phyloP scores from a whole-genome alignment of 2,113 vertebrate genomes.

The Limanda limanda region DNA sequence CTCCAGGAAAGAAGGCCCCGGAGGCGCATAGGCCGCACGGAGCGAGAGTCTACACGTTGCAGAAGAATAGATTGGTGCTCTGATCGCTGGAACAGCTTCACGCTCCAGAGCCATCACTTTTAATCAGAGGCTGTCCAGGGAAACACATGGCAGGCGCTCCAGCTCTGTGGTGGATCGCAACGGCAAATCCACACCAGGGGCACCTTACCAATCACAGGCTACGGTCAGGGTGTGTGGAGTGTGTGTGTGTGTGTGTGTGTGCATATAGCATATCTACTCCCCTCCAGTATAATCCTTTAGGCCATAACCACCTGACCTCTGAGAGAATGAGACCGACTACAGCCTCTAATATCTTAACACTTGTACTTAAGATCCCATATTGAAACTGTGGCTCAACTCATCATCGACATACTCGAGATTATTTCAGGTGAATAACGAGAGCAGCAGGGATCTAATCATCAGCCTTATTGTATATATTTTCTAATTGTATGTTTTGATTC shows the following conservation, averaged over 20 bases:
- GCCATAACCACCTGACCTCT: slow-evolving; percentile 70
- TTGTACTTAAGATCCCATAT: slow-evolving; percentile 40
- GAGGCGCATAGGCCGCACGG: slow-evolving; percentile 56
- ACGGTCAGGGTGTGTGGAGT: slow-evolving; percentile 40
- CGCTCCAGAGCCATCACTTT: slow-evolving; percentile 81
- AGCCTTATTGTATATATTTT: not conserved
- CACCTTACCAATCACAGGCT: slow-evolving; percentile 63
- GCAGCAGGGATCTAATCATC: not conserved
- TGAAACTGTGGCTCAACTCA: slow-evolving; percentile 23
- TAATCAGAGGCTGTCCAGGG: slow-evolving; percentile 76
- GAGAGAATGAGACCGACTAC: slow-evolving; percentile 41
- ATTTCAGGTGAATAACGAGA: slow-evolving; percentile 16
- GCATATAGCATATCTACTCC: slow-evolving; percentile 52
- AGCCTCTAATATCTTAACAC: slow-evolving; percentile 34
- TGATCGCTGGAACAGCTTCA: slow-evolving; percentile 74
- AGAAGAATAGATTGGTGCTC: slow-evolving; percentile 73
- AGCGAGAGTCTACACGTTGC: slow-evolving; percentile 62
- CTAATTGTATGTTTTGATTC: not conserved
- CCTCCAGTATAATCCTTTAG: slow-evolving; percentile 64
- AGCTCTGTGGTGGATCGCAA: slow-evolving; percentile 69
- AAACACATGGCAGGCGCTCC: slow-evolving; percentile 77
- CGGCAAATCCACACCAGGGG: slow-evolving; percentile 69
- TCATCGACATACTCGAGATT: slow-evolving; percentile 4
- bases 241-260: slow-evolving; percentile 8
- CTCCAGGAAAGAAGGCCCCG: slow-evolving; percentile 71